Percentiles rank a stretch among this genome's conserved stretches.
These are phyloP conservation scores for Sebastes vulpes DNA, from an alignment of 2,797 vertebrate genomes.

Conservation along the genomic window DNA sequence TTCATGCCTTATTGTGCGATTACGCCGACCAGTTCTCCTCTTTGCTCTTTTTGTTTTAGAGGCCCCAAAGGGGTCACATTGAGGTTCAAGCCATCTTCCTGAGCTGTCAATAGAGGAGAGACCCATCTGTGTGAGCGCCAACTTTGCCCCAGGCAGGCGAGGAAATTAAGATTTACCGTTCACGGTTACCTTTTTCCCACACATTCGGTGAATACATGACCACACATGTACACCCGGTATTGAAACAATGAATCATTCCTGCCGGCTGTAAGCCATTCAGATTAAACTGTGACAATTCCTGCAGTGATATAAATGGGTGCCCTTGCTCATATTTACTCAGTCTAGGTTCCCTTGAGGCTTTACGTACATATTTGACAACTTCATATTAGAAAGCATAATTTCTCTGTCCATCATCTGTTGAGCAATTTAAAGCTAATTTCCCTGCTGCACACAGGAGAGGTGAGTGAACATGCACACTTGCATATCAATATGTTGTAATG, in stretches of 20 bases:
- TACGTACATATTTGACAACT: slow-evolving; percentile 54
- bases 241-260: slow-evolving; percentile 65
- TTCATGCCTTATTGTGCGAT: slow-evolving; percentile 79
- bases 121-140: slow-evolving; percentile 55
- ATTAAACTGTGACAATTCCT: slow-evolving; percentile 42
- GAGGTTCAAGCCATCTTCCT: slow-evolving; percentile 71
- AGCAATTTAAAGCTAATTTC: slow-evolving; percentile 54
- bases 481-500: slow-evolving; percentile 21
- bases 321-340: slow-evolving; percentile 22
- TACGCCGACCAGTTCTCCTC: slow-evolving; percentile 54
- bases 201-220: slow-evolving; percentile 41
- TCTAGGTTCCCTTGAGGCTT: slow-evolving; percentile 21
- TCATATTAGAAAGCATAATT: slow-evolving; percentile 42
- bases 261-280: slow-evolving; percentile 23
- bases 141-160: slow-evolving; percentile 61
- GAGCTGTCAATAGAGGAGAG: slow-evolving; percentile 58
- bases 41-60: slow-evolving; percentile 57
- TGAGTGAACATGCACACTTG: slow-evolving; percentile 1
- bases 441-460: slow-evolving; percentile 13
- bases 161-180: slow-evolving; percentile 61
- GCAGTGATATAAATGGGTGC: slow-evolving; percentile 41
- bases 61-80: slow-evolving; percentile 63
- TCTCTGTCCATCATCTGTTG: slow-evolving; percentile 42
- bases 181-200: slow-evolving; percentile 55
- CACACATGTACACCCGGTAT: slow-evolving; percentile 50